Base-by-base conservation (phyloP, 1,140 invertebrate genomes). In the Dolichoris vasculosae region DNA sequence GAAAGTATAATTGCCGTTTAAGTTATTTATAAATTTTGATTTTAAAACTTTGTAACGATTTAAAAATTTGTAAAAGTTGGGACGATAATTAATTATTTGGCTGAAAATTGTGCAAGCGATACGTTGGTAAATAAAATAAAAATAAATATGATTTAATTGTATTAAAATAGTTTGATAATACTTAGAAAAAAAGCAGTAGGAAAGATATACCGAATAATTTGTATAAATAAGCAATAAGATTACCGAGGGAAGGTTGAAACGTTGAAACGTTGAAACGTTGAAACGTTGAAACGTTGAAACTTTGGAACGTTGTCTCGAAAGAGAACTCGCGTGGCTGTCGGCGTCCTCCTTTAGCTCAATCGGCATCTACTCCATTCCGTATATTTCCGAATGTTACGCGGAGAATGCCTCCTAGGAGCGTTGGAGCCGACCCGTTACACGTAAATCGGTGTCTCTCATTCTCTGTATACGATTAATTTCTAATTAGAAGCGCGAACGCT, bases 401-500 rank as follows among this genome's bases (percentile, higher is more conserved):
- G 51, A 20, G 40, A 43, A 46, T 48, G n/a, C n/a, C 64, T 38
- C 30, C 69, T 1, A 1, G 38, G 6, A 8, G 11, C 20, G 35
- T 40, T 20, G 17, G 4, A 6, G 30, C 67, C 8, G 78, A 38
- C 78, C 59, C 32, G n/a, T n/a, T 38, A 30, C 11, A 59, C 7
- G 35, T 30, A 3, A 32, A 15, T 69, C 35, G 0, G 9, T 46
- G 2, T 8, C 17, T 23, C 43, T 6, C 71, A 15, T 2, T 77
- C 3, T 55, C 51, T 26, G 15, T 77, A 15, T 51, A 79, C 76
- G 32, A 84, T 84, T 78, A 84, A 84, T 84, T 84, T 79, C 59
- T 78, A 79, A 84, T 84, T 84, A 84, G 63, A 67, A 84, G 43
- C 46, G 43, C 63, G 43, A 30, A 78, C 63, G 43, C 76, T 15